Base-by-base conservation (phyloP, 92 coral and sea anemone species). In the Micromussa lordhowensis region DNA sequence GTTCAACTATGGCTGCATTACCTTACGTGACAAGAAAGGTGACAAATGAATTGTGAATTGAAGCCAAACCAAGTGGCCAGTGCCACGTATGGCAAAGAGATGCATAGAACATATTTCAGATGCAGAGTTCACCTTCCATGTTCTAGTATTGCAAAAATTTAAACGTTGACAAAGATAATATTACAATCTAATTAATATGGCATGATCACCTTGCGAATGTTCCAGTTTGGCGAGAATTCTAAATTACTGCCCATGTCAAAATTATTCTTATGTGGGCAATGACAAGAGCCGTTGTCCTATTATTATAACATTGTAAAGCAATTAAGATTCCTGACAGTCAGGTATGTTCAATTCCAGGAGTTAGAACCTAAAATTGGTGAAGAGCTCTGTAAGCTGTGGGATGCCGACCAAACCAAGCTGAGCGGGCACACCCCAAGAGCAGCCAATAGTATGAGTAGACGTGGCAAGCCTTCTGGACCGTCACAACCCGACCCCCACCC, bases 381-480 rank as follows among this genome's bases (percentile, higher is more conserved):
- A 38, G 98, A 96, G 48, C 87, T 97, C 85, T 94, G 99, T 75
- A 96, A 93, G 68, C 88, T 96, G 76, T 97, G 99, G 99, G 96
- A 96, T 77, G 82, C 87, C 55, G 95, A 91, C 7, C 90, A 88
- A 31, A 21, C 83, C 31, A 87, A 55, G 40, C 88, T 78, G 51
- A 83, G 32, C 28, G 83, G 89, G 58, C 90, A 85, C 86, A 91
- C 55, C 44, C 82, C 91, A 40, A 77, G 79, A 61, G n/a, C 87
- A 53, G 44, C 90, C 61, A 44, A 38, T 57, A 84, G n/a, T 80
- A 59, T 24, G 85, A 54, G n/a, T 81, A 94, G 96, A 78, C 82
- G 92, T 71, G 91, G 89, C 82, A 83, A 88, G 84, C 89, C 88
- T 32, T 78, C 80, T 57, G 81, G 80, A 79, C 87, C 92, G 13